Percentiles rank a stretch among this genome's conserved stretches.
Conservation (phyloP, 1,140 invertebrate species). For the Holcopasites calliopsidis region DNA sequence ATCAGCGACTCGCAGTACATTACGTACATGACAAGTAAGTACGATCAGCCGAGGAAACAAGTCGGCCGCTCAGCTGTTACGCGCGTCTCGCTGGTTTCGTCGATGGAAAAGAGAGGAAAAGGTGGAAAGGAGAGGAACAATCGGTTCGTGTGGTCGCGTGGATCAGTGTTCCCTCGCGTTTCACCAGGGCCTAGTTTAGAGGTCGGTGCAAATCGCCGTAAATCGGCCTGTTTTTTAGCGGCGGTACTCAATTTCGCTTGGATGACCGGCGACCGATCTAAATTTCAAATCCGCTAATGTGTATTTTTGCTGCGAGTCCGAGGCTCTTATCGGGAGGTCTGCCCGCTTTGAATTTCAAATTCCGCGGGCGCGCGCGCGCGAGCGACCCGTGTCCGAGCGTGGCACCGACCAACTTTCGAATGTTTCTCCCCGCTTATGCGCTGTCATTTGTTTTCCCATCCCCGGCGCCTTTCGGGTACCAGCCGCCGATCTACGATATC, state of each 20-base stretch:
- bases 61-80: no score
- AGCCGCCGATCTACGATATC: slow-evolving; percentile 53
- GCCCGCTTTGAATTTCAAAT: slow-evolving; percentile 78
- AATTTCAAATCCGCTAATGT: slow-evolving; percentile 79
- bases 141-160: not conserved
- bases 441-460: slow-evolving; percentile 67
- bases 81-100: no score
- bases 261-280: slow-evolving; percentile 64
- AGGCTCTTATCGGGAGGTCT: slow-evolving; percentile 63
- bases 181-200: slow-evolving; percentile 11
- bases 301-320: slow-evolving; percentile 72
- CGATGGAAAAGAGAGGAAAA: not conserved
- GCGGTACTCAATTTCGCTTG: slow-evolving; percentile 47
- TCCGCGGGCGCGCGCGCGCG: slow-evolving; percentile 50
- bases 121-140: slow-evolving; percentile 9
- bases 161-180: not conserved
- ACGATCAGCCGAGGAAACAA: slow-evolving; percentile 30
- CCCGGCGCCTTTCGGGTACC: not conserved
- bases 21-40: slow-evolving; percentile 80
- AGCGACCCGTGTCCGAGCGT: slow-evolving; percentile 47
- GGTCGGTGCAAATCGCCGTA: slow-evolving; percentile 24
- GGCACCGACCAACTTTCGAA: slow-evolving; percentile 67
- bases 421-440: slow-evolving; percentile 67
- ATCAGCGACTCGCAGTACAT: slow-evolving; percentile 78
- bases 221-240: slow-evolving; percentile 50